Conservation (phyloP, 2,797 vertebrate species). For the Caiman crocodilus region DNA sequence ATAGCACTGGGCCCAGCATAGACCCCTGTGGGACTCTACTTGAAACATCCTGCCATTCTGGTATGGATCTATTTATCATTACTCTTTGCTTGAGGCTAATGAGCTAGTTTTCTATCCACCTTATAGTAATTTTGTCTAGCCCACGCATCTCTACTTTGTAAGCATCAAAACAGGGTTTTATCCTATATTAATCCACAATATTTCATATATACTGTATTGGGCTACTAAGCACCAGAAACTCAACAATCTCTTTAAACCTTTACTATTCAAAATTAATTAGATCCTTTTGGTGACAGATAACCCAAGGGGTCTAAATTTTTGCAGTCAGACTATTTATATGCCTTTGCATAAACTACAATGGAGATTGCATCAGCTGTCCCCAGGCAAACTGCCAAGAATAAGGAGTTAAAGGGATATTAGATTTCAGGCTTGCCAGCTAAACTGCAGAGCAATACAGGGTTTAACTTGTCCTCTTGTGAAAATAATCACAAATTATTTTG, state of each 20-base stretch:
- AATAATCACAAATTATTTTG: too few relatives aligned
- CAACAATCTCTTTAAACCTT: background rate
- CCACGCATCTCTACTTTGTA: too few relatives aligned
- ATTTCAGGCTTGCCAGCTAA: background rate
- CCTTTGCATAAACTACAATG: background rate
- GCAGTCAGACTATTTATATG: background rate
- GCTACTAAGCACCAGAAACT: background rate
- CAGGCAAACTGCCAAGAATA: background rate
- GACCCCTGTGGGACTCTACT: too few relatives aligned
- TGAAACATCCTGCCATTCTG: too few relatives aligned
- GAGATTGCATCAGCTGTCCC: rapidly evolving
- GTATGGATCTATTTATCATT: too few relatives aligned
- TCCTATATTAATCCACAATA: too few relatives aligned
- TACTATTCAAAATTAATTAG: background rate
- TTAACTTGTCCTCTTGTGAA: background rate
- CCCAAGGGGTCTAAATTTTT: background rate
- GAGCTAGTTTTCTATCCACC: too few relatives aligned
- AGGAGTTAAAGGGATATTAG: background rate
- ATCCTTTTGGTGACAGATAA: slow-evolving; percentile 10
- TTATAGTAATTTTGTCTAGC: too few relatives aligned
- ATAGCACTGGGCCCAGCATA: too few relatives aligned
- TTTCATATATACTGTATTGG: background rate
- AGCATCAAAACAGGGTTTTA: too few relatives aligned
- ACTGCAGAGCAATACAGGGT: background rate
- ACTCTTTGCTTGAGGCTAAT: too few relatives aligned